Base-by-base conservation (phyloP, 2,113 vertebrate genomes). In the Lampris incognitus region DNA sequence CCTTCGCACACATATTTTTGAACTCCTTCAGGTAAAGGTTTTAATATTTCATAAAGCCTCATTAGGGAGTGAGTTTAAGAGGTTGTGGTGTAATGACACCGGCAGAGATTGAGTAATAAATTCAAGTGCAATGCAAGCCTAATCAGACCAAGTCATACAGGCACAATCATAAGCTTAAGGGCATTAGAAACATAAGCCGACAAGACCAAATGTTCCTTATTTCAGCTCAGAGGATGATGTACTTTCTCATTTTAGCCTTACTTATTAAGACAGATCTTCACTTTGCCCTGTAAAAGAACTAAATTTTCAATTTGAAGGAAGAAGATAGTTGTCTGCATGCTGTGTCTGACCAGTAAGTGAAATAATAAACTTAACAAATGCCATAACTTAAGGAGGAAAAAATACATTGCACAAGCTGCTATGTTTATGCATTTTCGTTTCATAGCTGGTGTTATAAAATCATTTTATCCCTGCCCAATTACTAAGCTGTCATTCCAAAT, bases 21-120 rank as follows among this genome's bases (percentile, higher is more conserved):
- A 62, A n/a, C 60, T 85, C 82, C 86, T 84, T 67, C 67, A 87
- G 80, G 90, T 91, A 79, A 87, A 78, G 73, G 80, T 72, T 69
- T 89, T 80, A 88, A 92, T 91, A 89, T 93, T 91, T 92, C 82
- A 93, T 88, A 85, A 83, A 79, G 83, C 79, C 90, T 92, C 86
- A 90, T 91, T 91, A 89, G 66, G 61, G 51, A 62, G 65, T 75
- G 77, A 83, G 79, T 83, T 57, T 70, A 86, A 84, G 81, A 85
- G 85, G 75, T 64, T 87, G 74, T 67, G 57, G 74, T 78, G 76
- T 87, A 88, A 83, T 81, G 85, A 84, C 86, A 86, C 74, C 37
- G 69, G 66, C 0, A 9, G 79, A 82, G 76, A 76, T 59, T 6
- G 63, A 78, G 66, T 75, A 87, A 86, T 87, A 78, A 77, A 85